Evolutionary conservation across 1,140 invertebrate species (phyloP).

Genomic region (Aphaenogaster ashmeadi): DNA sequence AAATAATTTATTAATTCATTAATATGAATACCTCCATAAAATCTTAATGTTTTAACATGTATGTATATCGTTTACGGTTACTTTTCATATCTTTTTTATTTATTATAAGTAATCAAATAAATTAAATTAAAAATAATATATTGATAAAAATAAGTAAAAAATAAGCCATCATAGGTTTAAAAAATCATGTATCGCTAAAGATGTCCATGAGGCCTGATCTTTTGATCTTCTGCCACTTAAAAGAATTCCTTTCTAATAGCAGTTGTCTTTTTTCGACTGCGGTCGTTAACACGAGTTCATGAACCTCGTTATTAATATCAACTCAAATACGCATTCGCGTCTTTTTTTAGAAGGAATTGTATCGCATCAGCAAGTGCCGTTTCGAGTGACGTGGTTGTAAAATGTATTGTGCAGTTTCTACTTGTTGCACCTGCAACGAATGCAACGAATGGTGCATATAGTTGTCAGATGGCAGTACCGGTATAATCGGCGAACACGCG

Average conservation of each 20-base stretch:
- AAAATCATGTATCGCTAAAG: neutral
- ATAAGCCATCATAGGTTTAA: slow-evolving; percentile 20
- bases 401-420: neutral
- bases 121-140: neutral
- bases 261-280: neutral
- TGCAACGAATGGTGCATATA: slow-evolving; percentile 18
- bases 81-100: neutral
- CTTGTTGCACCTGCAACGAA: neutral
- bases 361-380: neutral
- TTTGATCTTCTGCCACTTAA: neutral
- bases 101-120: neutral
- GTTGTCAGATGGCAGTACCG: slow-evolving; percentile 68
- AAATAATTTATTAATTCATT: neutral
- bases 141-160: neutral
- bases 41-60: neutral
- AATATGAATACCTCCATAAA: neutral
- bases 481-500: slow-evolving; percentile 45
- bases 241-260: neutral
- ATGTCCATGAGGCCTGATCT: neutral
- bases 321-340: neutral
- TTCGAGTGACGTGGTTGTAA: neutral
- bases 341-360: slow-evolving; percentile 25
- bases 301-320: slow-evolving; percentile 25
- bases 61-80: neutral
- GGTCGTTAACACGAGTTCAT: slow-evolving; percentile 12